Evolutionary conservation across 2,888 invertebrate species (phyloP).

Genomic region (Perdita meconis): DNA sequence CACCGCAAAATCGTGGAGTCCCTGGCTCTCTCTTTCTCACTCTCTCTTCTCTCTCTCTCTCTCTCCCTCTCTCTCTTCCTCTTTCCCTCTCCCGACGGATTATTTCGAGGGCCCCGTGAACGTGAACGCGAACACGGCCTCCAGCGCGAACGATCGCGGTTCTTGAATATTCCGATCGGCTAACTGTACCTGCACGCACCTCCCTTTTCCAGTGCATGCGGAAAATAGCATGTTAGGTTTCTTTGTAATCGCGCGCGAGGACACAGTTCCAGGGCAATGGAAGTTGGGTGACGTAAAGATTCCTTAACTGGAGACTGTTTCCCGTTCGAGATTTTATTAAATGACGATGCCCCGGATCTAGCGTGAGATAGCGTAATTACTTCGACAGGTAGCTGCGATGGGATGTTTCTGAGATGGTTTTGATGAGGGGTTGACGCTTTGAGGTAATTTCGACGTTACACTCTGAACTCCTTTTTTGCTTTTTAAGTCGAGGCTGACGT

Average conservation of each 20-base stretch:
- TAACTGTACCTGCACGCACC: constrained; percentile 46
- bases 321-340: not conserved
- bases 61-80: too few relatives aligned
- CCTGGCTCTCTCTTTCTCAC: not conserved
- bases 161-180: constrained; percentile 52
- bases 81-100: not conserved
- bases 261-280: not conserved
- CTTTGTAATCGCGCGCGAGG: not conserved
- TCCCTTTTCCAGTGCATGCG: constrained; percentile 21
- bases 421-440: not conserved
- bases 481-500: too few relatives aligned
- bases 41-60: too few relatives aligned
- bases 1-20: constrained; percentile 30
- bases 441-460: not conserved
- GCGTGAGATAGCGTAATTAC: not conserved
- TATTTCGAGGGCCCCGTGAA: constrained; percentile 7
- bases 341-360: not conserved
- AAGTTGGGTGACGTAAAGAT: not conserved
- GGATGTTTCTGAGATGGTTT: not conserved
- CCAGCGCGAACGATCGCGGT: constrained; percentile 21
- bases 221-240: constrained; percentile 15
- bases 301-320: not conserved
- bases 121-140: constrained; percentile 10
- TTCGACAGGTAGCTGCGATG: not conserved
- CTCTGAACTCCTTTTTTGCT: not conserved